phyloP scores from a whole-genome alignment of 2,888 invertebrate species.

The Globia sparganii region DNA sequence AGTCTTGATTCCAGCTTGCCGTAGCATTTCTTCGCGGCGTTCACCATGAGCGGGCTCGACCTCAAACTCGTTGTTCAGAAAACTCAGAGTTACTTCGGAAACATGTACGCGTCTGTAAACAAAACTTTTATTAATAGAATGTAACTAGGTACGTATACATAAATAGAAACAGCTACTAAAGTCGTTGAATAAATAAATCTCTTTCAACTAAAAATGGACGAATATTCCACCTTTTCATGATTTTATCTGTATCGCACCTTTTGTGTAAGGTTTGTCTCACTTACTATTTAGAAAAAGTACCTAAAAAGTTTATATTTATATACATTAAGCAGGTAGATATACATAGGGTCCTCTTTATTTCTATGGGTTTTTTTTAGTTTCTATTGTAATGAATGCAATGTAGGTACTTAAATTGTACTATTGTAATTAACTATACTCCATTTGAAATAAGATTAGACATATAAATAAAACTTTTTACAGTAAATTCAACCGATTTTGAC shows the following conservation, averaged over 20 bases:
- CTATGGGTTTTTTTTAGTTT: background rate
- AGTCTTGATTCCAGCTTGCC: constrained; percentile 97
- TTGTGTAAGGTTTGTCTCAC: background rate
- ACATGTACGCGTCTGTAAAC: constrained; percentile 96
- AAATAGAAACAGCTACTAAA: constrained; percentile 60
- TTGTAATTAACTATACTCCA: background rate
- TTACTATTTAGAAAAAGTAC: background rate
- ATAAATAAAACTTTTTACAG: too few species aligned
- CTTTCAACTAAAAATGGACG: constrained; percentile 42
- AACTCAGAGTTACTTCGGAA: constrained; percentile 96
- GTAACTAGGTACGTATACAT: constrained; percentile 59
- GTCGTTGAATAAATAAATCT: constrained; percentile 59
- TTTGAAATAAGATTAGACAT: too few species aligned
- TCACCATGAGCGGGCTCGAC: constrained; percentile 97
- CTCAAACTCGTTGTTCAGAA: constrained; percentile 97
- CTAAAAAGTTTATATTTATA: background rate
- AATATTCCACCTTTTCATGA: constrained; percentile 33
- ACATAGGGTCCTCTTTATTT: background rate
- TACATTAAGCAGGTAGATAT: too few species aligned
- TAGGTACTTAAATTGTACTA: background rate
- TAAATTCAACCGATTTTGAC: too few species aligned
- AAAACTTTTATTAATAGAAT: constrained; percentile 64
- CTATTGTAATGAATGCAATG: background rate
- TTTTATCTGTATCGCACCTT: constrained; percentile 13
- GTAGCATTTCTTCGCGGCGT: constrained; percentile 96